Base-by-base conservation (phyloP, 1,140 invertebrate species). In the Heliconius hermathena region DNA sequence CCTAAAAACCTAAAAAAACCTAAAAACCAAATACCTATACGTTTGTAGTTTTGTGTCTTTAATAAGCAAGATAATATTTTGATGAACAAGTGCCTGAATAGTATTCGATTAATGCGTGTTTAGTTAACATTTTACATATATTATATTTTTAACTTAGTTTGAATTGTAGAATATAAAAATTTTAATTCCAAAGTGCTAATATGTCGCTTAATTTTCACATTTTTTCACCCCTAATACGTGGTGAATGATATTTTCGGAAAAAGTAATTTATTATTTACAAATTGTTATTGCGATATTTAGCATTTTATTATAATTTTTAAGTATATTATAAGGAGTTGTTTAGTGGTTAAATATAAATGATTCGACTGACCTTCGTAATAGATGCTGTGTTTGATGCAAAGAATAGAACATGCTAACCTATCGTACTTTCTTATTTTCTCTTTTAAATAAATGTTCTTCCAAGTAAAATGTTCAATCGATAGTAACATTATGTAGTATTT, bases 311-410 rank as follows among this genome's bases (percentile, higher is more conserved):
- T 66, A 6, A 66, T 22, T 66, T 60, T 66, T 66, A 66, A n/a
- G 13, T 26, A 29, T 29, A 66, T 26, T 26, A 22, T 66, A 26
- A 66, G n/a, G 20, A 60, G 54, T 22, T 29, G 60, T 66, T 74
- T 74, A 79, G 72, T 73, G 60, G 54, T 71, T 74, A 71, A 66
- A 66, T 66, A 20, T 22, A 74, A 66, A 79, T 26, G 36, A 80
- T 76, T 72, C 57, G 78, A 80, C 78, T 80, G 78, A 80, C 74
- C 78, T 76, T 79, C 74, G 60, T n/a, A 29, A 26, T 80, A 80
- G 78, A 71, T 38, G 77, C 73, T 74, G 11, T 41, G 54, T 60
- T 22, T 20, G 54, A 60, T 4, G 60, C 26, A 26, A 66, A 16
- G 26, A 29, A 29, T 22, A 57, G 54, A 26, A n/a, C n/a, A 6